Evolutionary conservation across 2,113 vertebrate species (phyloP).

Genomic region (Pandion haliaetus): DNA sequence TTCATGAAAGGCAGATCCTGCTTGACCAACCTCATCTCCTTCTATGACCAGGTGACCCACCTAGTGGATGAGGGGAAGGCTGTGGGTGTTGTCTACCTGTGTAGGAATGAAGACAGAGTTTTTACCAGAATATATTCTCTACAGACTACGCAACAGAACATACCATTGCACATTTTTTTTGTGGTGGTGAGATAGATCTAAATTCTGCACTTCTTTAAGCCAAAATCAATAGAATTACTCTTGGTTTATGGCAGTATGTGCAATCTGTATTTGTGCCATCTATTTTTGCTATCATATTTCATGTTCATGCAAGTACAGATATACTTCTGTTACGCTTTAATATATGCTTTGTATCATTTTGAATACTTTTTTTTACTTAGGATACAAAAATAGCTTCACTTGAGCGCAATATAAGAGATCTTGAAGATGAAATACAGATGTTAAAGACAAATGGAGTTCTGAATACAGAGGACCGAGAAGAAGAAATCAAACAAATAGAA

Average conservation of each 20-base stretch:
- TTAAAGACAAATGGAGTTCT: constrained; percentile 95
- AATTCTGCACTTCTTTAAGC: neutral
- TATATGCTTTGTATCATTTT: neutral
- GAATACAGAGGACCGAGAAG: constrained; percentile 94
- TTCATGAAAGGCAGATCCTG: no score
- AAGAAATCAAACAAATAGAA: constrained; percentile 99
- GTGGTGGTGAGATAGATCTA: neutral
- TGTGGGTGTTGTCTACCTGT: no score
- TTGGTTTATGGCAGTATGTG: neutral
- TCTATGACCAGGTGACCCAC: no score
- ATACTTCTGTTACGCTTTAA: neutral
- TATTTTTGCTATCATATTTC: neutral
- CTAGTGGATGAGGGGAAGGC: no score
- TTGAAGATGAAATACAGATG: constrained; percentile 99
- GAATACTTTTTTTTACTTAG: constrained; percentile 62
- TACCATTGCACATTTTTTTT: neutral
- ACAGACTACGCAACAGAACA: neutral
- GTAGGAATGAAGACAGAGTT: neutral
- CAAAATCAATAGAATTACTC: neutral
- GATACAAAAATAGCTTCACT: constrained; percentile 98
- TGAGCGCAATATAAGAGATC: constrained; percentile 97
- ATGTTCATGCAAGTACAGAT: neutral
- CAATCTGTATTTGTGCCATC: neutral
- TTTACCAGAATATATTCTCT: neutral
- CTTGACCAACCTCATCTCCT: no score